These are phyloP conservation scores for Euspilapteryx auroguttella DNA, from an alignment of 2,888 invertebrate species.

Conservation along the genomic window DNA sequence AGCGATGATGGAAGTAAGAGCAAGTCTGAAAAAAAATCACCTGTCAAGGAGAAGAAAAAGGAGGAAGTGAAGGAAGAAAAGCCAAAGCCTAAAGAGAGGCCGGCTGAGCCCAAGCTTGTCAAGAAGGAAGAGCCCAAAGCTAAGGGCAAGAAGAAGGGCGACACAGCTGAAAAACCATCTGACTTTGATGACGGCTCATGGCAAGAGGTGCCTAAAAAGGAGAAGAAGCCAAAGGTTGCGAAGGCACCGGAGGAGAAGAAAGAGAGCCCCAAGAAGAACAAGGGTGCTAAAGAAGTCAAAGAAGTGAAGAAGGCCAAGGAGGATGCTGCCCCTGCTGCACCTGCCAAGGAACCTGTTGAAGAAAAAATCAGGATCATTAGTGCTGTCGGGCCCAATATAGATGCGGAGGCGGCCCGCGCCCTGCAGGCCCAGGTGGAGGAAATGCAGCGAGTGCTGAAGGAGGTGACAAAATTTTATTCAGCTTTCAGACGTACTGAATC, in stretches of 20 bases:
- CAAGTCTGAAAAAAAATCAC: slow-evolving; percentile 62
- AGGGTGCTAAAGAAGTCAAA: slow-evolving; percentile 42
- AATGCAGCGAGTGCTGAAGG: slow-evolving; percentile 44
- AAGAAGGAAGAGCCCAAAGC: slow-evolving; percentile 57
- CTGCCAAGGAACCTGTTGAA: slow-evolving; percentile 22
- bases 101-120: slow-evolving; percentile 25
- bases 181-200: slow-evolving; percentile 77
- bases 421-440: slow-evolving; percentile 52
- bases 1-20: slow-evolving; percentile 60
- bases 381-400: slow-evolving; percentile 35
- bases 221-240: slow-evolving; percentile 73
- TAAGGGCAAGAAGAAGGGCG: slow-evolving; percentile 62
- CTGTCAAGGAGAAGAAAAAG: slow-evolving; percentile 57
- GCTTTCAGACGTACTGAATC: too few relatives aligned
- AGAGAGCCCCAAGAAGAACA: slow-evolving; percentile 35
- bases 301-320: slow-evolving; percentile 37
- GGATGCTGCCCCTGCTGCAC: slow-evolving; percentile 29
- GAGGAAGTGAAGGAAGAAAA: slow-evolving; percentile 57
- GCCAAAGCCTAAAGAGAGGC: slow-evolving; percentile 43
- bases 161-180: slow-evolving; percentile 65
- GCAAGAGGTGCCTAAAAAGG: slow-evolving; percentile 71
- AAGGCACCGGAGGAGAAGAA: slow-evolving; percentile 58
- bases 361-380: slow-evolving; percentile 48
- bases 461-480: too few relatives aligned
- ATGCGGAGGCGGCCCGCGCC: slow-evolving; percentile 38